These are phyloP conservation scores for Chelonia mydas DNA, from an alignment of 2,797 vertebrate genomes.

Conservation along the genomic window DNA sequence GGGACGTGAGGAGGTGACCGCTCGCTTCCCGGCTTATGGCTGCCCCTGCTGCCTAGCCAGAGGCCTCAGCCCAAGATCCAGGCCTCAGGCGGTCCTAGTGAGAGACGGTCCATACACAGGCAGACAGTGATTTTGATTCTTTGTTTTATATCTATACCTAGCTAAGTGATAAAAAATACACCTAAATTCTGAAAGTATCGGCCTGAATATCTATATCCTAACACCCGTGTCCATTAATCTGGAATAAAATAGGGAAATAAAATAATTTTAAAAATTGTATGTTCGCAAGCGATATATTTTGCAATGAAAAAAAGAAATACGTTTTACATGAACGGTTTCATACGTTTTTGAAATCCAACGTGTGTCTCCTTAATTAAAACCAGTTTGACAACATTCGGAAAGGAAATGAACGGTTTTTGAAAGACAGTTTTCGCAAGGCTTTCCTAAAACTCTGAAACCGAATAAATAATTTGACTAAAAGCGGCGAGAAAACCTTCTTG, in stretches of 20 bases:
- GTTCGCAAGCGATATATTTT: neutral
- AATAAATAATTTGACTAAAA: neutral
- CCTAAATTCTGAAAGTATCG: too few species aligned
- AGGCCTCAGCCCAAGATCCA: too few species aligned
- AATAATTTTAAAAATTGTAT: neutral
- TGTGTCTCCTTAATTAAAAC: neutral
- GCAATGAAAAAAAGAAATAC: neutral
- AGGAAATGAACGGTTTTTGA: neutral
- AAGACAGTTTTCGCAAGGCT: neutral
- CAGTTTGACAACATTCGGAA: neutral
- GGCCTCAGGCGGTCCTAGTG: too few species aligned
- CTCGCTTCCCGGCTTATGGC: too few species aligned
- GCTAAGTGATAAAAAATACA: too few species aligned
- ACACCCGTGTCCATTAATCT: neutral
- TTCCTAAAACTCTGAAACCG: neutral
- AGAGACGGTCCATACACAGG: too few species aligned
- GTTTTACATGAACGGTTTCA: neutral
- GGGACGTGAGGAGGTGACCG: too few species aligned
- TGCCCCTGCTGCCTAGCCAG: too few species aligned
- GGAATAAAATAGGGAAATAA: neutral
- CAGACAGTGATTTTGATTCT: too few species aligned
- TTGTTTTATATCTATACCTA: too few species aligned
- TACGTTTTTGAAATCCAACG: neutral
- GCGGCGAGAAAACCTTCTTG: neutral
- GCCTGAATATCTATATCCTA: too few species aligned